These are phyloP conservation scores for Drosophila serrata DNA, from an alignment of 1,140 invertebrate species.

Conservation along the genomic window DNA sequence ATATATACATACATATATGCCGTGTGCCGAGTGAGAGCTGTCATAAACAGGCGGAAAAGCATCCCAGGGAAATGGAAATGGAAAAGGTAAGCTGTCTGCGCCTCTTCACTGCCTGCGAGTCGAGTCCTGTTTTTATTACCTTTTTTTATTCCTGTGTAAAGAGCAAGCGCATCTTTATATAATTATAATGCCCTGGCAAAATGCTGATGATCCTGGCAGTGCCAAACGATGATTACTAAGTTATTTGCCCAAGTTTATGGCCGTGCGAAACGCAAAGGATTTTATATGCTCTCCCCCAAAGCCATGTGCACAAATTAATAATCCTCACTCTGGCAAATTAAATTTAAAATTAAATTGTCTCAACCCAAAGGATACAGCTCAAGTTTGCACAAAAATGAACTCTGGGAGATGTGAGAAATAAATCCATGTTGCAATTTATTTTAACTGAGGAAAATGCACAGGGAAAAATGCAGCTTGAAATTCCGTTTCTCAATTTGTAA, in stretches of 20 bases:
- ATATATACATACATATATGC: background rate
- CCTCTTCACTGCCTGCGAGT: slow-evolving; percentile 8
- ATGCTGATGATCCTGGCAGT: slow-evolving; percentile 59
- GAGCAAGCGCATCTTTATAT: slow-evolving; percentile 62
- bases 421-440: slow-evolving; percentile 5
- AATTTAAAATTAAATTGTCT: slow-evolving; percentile 51
- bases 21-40: slow-evolving; percentile 52
- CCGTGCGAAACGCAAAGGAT: slow-evolving; percentile 60
- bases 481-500: too few relatives aligned
- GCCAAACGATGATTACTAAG: slow-evolving; percentile 55
- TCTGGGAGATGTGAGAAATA: background rate
- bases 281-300: slow-evolving; percentile 58
- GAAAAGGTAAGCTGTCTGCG: slow-evolving; percentile 63
- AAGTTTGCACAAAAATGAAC: background rate
- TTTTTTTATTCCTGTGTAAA: slow-evolving; percentile 67
- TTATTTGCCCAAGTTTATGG: slow-evolving; percentile 76
- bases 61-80: slow-evolving; percentile 5
- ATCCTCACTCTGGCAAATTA: slow-evolving; percentile 74
- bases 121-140: slow-evolving; percentile 57
- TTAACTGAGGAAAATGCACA: background rate
- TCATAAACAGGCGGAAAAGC: slow-evolving; percentile 65
- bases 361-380: background rate
- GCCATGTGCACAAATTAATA: slow-evolving; percentile 78
- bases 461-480: background rate
- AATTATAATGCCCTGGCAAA: slow-evolving; percentile 77